Percentiles rank a stretch among this genome's conserved stretches.
Conservation (phyloP, 2,888 invertebrate genomes). For the Sthenelais limicola region DNA sequence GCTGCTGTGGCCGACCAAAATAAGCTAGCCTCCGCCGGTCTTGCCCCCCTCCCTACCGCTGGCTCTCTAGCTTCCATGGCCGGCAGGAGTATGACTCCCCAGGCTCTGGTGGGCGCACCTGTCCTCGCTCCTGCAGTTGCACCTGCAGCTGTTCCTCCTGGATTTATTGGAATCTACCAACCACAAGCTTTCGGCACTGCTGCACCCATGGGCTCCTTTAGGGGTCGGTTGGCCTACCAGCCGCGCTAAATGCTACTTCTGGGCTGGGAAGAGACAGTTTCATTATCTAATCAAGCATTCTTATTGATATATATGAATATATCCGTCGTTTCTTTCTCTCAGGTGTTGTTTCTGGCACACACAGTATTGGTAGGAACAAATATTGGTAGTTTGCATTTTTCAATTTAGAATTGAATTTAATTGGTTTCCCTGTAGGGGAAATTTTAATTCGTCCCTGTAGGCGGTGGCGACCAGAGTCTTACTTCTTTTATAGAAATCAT, state of each 20-base stretch:
- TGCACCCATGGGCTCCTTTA: slow-evolving; percentile 7
- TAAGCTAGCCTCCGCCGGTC: background rate
- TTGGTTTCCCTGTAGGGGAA: too few species aligned
- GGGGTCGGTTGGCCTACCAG: slow-evolving; percentile 19
- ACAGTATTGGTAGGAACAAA: too few species aligned
- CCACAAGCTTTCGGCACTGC: slow-evolving; percentile 5
- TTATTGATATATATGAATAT: too few species aligned
- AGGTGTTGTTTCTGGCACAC: too few species aligned
- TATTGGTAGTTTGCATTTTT: too few species aligned
- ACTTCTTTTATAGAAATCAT: too few species aligned
- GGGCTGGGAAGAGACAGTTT: too few species aligned
- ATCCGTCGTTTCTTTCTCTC: too few species aligned
- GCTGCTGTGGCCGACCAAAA: background rate
- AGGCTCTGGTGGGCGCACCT: slow-evolving; percentile 11
- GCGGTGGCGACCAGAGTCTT: too few species aligned
- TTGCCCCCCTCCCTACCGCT: background rate
- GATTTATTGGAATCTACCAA: slow-evolving; percentile 29
- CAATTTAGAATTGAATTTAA: too few species aligned
- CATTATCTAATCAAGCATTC: too few species aligned
- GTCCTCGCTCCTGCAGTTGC: background rate
- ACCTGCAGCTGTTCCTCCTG: background rate
- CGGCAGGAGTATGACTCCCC: slow-evolving; percentile 10
- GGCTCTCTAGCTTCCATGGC: slow-evolving; percentile 9
- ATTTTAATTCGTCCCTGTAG: too few species aligned
- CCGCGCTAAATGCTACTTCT: slow-evolving; percentile 21